phyloP scores from a whole-genome alignment of 2,113 vertebrate genomes.

The Oenanthe oenanthe region DNA sequence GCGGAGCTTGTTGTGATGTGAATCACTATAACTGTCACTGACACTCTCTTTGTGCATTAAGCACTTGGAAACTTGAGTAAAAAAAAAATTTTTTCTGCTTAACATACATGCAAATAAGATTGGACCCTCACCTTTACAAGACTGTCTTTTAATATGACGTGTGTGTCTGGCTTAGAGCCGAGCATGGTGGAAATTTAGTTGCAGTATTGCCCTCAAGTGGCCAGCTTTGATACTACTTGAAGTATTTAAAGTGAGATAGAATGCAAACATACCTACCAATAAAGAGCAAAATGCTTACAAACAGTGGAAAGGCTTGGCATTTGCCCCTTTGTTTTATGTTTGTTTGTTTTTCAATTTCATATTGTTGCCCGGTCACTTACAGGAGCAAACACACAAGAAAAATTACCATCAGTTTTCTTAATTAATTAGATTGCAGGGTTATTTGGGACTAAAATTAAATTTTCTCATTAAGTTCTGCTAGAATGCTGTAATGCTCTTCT shows the following conservation, averaged over 20 bases:
- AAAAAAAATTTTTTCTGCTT: background rate
- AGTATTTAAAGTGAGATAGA: background rate
- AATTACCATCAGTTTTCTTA: background rate
- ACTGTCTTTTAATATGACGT: background rate
- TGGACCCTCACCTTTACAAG: background rate
- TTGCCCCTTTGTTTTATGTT: background rate
- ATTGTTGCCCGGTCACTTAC: background rate
- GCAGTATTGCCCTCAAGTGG: constrained; percentile 71
- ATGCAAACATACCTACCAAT: background rate
- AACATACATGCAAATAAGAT: background rate
- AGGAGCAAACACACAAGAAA: background rate
- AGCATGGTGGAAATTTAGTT: background rate
- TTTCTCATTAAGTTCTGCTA: background rate
- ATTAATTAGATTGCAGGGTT: background rate
- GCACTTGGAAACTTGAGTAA: background rate
- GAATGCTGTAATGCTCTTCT: background rate
- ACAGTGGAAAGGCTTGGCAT: background rate
- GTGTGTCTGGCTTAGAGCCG: background rate
- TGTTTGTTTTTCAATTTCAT: background rate
- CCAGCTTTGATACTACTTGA: background rate
- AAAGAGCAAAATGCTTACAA: background rate
- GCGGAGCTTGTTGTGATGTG: background rate
- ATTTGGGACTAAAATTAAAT: background rate
- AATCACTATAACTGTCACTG: background rate
- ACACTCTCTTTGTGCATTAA: background rate